Evolutionary conservation across 2,888 invertebrate genomes (phyloP), one percentile per base, ranked within the genome.

Genomic region (Pinctada fucata): DNA sequence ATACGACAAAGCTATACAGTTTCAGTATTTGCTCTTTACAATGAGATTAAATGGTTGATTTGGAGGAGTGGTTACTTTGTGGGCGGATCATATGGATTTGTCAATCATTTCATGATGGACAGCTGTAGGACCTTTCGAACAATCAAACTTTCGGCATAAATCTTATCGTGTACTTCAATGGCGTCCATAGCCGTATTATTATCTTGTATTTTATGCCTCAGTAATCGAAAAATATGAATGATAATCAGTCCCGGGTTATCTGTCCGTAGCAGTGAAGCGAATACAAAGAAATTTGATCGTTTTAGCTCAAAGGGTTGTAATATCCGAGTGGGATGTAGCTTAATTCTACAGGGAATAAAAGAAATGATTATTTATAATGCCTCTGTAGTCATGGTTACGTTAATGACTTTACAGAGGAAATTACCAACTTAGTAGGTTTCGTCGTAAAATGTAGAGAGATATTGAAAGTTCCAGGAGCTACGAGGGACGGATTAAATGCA

Each of bases 211-310:
- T 74, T 63, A 74, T 66, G 74, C 74, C 65, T 74, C 66, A 31
- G 65, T 74, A 65, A 65, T 49, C 66, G 66, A 74, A 65, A 58
- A 74, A 74, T 74, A 74, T 74, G 74, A 74, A 74, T 74, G 66
- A 74, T 74, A 66, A 74, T 74, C 74, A 74, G 66, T 74, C 74
- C 16, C 58, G 74, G 63, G 65, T 74, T 74, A 74, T 74, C 74
- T 72, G 58, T 58, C 58, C 63, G 10, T 68, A 45, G 16, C 31
- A 68, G 47, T 45, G 68, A 68, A 8, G 16, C 68, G 68, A 68
- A 58, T 58, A 58, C 58, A 58, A 58, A 58, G 58, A 58, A 58
- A 58, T 58, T 58, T 58, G 58, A 58, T 58, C 58, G 58, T 58
- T 58, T 58, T 58, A 58, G 58, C 58, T 58, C 58, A 58, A 58